These are phyloP conservation scores for Smittia sp. DNA, from an alignment of 2,888 invertebrate species.

Conservation along the genomic window DNA sequence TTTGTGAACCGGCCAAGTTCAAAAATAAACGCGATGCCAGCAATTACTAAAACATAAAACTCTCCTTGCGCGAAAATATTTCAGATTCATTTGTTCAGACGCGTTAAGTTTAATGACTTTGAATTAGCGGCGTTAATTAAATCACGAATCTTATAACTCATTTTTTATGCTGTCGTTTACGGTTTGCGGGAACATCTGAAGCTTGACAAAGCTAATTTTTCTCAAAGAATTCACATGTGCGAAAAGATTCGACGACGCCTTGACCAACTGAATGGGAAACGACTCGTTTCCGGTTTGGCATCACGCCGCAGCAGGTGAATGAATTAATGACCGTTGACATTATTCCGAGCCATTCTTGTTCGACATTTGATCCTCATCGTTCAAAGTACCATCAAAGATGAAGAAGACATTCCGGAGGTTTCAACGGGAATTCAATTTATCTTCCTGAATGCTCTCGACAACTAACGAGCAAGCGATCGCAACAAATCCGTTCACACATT, in stretches of 20 bases:
- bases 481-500: no score
- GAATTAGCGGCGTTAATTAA: neutral
- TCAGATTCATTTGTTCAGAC: neutral
- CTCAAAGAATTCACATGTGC: neutral
- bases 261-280: neutral
- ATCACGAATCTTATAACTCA: neutral
- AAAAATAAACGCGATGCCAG: neutral
- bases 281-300: neutral
- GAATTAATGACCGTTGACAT: neutral
- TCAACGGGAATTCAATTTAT: neutral
- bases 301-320: neutral
- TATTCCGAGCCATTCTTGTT: neutral
- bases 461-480: no score
- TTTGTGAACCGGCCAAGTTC: neutral
- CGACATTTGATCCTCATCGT: neutral
- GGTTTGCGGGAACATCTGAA: neutral
- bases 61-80: neutral
- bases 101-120: conserved; percentile 4
- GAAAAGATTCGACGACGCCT: neutral
- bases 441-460: neutral
- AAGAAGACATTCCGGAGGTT: neutral
- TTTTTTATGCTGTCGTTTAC: neutral
- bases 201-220: neutral
- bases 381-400: neutral
- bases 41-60: conserved; percentile 10